These are phyloP conservation scores for Dugesia japonica DNA, from an alignment of 2,888 invertebrate genomes.

Conservation along the genomic window DNA sequence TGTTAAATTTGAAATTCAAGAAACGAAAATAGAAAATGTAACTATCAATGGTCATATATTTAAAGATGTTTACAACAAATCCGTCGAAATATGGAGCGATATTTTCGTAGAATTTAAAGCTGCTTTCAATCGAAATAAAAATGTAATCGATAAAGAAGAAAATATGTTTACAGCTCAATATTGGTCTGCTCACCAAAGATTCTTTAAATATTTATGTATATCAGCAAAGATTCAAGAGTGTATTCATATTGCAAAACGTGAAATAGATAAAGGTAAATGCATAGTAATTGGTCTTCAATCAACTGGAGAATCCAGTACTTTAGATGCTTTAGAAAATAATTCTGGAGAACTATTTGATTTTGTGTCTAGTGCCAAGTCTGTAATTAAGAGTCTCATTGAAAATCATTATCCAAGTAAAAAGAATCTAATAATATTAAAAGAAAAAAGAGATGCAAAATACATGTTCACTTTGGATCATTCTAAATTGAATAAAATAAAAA, in stretches of 20 bases:
- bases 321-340: conserved; percentile 83
- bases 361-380: conserved; percentile 60
- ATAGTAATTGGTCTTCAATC: conserved; percentile 97
- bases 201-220: conserved; percentile 96
- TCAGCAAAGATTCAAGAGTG: conserved; percentile 68
- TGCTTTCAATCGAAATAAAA: conserved; percentile 75
- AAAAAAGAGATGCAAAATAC: not conserved
- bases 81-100: conserved; percentile 63
- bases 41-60: conserved; percentile 65
- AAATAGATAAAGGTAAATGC: conserved; percentile 57
- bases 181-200: conserved; percentile 95
- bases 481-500: too few species aligned
- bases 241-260: conserved; percentile 52
- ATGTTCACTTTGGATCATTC: too few species aligned
- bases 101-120: conserved; percentile 87
- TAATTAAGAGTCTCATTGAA: not conserved
- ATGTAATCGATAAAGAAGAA: conserved; percentile 73
- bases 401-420: not conserved
- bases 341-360: conserved; percentile 92
- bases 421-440: not conserved
- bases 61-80: conserved; percentile 73
- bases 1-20: conserved; percentile 63
- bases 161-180: conserved; percentile 99
- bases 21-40: conserved; percentile 67
- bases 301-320: conserved; percentile 87